A percentile compares a stretch with the other conserved stretches of the same genome.
phyloP scores from a whole-genome alignment of 2,113 vertebrate species.

The Ellobius talpinus region DNA sequence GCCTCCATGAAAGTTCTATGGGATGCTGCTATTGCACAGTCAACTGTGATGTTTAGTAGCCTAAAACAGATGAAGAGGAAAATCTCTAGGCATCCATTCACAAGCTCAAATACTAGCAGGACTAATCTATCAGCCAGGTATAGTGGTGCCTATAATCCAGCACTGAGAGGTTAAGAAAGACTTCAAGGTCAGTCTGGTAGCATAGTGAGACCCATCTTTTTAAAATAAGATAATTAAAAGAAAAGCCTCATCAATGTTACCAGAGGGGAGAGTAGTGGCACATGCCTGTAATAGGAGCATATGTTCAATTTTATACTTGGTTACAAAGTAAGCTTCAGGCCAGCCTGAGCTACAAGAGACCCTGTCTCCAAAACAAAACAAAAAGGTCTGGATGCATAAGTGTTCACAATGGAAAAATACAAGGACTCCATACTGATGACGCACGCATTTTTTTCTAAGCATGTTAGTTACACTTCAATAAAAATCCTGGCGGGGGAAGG shows the following conservation, averaged over 20 bases:
- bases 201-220: not conserved
- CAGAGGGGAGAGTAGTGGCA: not conserved
- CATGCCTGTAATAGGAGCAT: not conserved
- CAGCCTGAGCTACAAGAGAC: not conserved
- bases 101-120: not conserved
- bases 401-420: conserved; percentile 11
- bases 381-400: not conserved
- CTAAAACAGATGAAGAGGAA: not conserved
- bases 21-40: not conserved
- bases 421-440: not conserved
- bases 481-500: not conserved
- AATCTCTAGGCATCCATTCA: not conserved
- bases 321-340: not conserved
- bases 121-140: not conserved
- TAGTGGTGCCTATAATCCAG: not conserved
- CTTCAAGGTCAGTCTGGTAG: not conserved
- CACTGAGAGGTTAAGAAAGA: not conserved
- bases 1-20: not conserved
- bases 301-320: not conserved
- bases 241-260: not conserved
- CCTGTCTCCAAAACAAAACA: not conserved
- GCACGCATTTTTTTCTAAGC: not conserved
- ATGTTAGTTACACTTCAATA: not conserved
- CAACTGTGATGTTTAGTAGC: not conserved
- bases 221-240: not conserved